Conservation (phyloP, 2,888 invertebrate species). For the Neocrepidodera transversa region DNA sequence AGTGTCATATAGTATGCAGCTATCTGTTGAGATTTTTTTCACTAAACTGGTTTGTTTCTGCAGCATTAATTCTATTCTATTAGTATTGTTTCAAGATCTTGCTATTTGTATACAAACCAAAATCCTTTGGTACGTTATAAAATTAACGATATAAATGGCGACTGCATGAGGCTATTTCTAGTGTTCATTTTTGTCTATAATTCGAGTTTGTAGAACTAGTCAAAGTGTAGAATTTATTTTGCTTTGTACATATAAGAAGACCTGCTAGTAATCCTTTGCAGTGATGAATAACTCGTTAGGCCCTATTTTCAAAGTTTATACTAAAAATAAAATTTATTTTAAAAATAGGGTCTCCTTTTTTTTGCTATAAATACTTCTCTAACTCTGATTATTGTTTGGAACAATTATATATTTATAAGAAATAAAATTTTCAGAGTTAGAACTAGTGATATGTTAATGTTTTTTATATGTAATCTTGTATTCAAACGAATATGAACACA, state of each 20-base stretch:
- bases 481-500: too few species aligned
- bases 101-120: constrained; percentile 4
- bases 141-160: neutral
- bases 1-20: constrained; percentile 11
- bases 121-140: neutral
- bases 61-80: constrained; percentile 10
- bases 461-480: neutral
- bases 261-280: neutral
- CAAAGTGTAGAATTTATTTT: neutral
- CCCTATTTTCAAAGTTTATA: too few species aligned
- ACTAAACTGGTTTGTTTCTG: constrained; percentile 10
- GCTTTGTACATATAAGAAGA: constrained; percentile 1
- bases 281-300: neutral
- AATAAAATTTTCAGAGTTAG: constrained; percentile 7
- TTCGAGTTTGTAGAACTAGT: constrained; percentile 2
- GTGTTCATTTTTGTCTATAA: constrained; percentile 2
- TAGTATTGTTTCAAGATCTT: constrained; percentile 15
- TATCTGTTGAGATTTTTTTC: constrained; percentile 13
- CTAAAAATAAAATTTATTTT: too few species aligned
- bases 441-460: neutral
- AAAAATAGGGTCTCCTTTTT: too few species aligned
- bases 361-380: neutral
- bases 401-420: too few species aligned
- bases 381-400: neutral
- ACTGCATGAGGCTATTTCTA: constrained; percentile 8